Base-by-base conservation (phyloP, 2,888 invertebrate genomes). In the Zele albiditarsus region DNA sequence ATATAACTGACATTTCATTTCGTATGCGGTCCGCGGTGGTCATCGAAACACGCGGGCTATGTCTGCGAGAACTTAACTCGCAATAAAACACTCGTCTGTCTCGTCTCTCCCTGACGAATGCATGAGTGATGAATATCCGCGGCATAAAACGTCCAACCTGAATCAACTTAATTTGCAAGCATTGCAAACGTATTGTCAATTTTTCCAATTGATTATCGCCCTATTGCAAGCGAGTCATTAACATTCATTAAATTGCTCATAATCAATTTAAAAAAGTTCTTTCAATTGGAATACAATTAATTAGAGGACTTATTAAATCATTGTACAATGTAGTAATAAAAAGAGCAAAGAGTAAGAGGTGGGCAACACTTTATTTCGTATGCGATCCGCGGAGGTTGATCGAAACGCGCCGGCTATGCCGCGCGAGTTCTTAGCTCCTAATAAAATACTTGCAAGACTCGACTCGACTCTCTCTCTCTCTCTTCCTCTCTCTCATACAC, bases 371-470 rank as follows among this genome's bases (percentile, higher is more conserved):
- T 80, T 84, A 85, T 85, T 86, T 83, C 82, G 85, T 84, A 84
- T 84, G 84, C 84, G 81, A 82, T 84, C 82, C 83, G 83, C 82
- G 81, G 79, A 82, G 83, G 80, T 81, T 82, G 82, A 83, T 85
- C 84, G 83, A 86, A 86, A 86, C 84, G 81, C 82, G 83, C 84
- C 84, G 84, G 82, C 84, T 79, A 83, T 84, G 86, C 82, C 84
- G 81, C 82, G 79, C 75, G 76, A 76, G 71, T 77, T 80, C 74
- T 60, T 70, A 70, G 42, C 70, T 79, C 72, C 82, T 78, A 85
- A 85, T 85, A 85, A 85, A 85, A 85, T 82, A 84, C 84, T 70
- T 69, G 71, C 71, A 70, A 60, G 53, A 79, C 73, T 73, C 77
- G 68, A 69, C 57, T 27, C 49, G 67, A 67, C 67, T 46, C 68